Base-by-base conservation (phyloP, 2,888 invertebrate species). In the Rhingia campestris region DNA sequence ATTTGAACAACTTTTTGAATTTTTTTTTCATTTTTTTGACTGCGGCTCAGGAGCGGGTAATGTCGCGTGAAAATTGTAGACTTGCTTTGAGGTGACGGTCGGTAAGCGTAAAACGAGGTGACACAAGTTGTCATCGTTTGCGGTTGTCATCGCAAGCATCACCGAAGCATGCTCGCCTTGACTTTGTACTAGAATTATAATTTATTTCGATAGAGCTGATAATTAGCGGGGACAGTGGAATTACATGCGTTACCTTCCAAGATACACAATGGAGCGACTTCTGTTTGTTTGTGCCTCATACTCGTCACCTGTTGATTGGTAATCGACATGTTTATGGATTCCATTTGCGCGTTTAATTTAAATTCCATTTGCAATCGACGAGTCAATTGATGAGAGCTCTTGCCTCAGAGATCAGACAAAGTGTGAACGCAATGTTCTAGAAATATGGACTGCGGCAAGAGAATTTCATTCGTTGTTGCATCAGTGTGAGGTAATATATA, bases 181-280 rank as follows among this genome's bases (percentile, higher is more conserved):
- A 75, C 81, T 81, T 81, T 81, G 81, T 30, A 54, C 45, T 70
- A 56, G 32, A 73, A 79, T 14, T 61, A 54, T 32, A 54, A 33
- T 47, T 69, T 47, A 43, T 33, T 14, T 39, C 33, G 37, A 22
- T 22, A 63, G 22, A 37, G 22, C 9, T 47, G 6, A 30, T 32
- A 22, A 51, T 51, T 14, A 33, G 51, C 32, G 32, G 7, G 4
- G 10, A 10, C 1, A n/a, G n/a, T 5, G 22, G 49, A 49, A 51
- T 32, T 6, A 61, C 9, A 22, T 10, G 35, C 22, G 14, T 35
- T 35, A 41, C 41, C 30, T 12, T 30, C 30, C 7, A 39, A 39
- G 37, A 6, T 10, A 7, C 4, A 39, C 2, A 45, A 3, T 12
- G 22, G 22, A 2, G 2, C 22, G 22, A 1, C 22, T 22, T 22